Conservation (phyloP, 2,888 invertebrate genomes). For the Macrosiphum euphorbiae region DNA sequence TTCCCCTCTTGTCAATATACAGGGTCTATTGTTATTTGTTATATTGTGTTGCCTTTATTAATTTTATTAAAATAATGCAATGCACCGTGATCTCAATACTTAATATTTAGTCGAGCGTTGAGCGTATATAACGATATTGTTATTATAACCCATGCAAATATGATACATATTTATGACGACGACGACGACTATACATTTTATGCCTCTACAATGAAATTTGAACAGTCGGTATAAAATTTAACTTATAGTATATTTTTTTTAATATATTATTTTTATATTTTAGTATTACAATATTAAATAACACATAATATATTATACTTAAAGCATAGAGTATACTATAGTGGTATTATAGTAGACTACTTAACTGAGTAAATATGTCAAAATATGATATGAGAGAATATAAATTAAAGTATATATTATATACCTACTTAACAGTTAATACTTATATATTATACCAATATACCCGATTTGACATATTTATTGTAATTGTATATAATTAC, state of each 20-base stretch:
- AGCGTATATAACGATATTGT: constrained; percentile 47
- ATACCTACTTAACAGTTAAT: background rate
- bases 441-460: background rate
- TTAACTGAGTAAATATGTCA: background rate
- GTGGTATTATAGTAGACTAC: background rate
- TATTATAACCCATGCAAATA: constrained; percentile 9
- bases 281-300: background rate
- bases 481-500: background rate
- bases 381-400: background rate
- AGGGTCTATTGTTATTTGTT: constrained; percentile 50
- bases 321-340: background rate
- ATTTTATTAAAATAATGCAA: constrained; percentile 61
- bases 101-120: constrained; percentile 58
- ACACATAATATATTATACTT: background rate
- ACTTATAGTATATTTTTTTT: background rate
- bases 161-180: constrained; percentile 33
- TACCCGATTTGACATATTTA: background rate
- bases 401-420: background rate
- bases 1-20: constrained; percentile 22
- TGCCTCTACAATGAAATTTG: background rate
- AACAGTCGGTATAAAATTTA: background rate
- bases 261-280: background rate
- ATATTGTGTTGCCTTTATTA: constrained; percentile 45
- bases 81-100: constrained; percentile 44
- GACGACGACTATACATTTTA: background rate